Evolutionary conservation across 2,113 vertebrate species (phyloP), one percentile per base, ranked within the genome.

Genomic region (Eudyptes chrysolophus): DNA sequence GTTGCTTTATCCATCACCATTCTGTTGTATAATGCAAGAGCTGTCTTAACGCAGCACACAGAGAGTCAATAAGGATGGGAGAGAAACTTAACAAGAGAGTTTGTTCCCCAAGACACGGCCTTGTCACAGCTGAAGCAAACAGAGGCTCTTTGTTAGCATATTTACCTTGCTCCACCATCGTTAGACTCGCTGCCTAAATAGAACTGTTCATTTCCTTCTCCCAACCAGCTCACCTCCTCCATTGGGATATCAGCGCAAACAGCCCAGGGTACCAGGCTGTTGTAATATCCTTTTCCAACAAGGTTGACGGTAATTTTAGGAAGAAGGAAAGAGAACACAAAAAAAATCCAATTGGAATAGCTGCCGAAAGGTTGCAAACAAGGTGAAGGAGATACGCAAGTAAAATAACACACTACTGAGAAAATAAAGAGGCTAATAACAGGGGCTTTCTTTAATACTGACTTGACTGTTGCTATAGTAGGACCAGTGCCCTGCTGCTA

Each of bases 111-210:
- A 44, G 85, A 52, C 17, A 13, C 55, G 71, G 85, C 82, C 64
- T 69, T 26, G 80, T 36, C 64, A 29, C 52, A 26, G 82, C 78
- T 3, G 5, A 76, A 61, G 87, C 91, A 90, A 89, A 85, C 87
- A 80, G 57, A 72, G 48, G 32, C 71, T 84, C 84, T 90, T 48
- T 66, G 75, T 66, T 78, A 77, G 13, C 62, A 2, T 84, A 46
- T 94, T 96, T 95, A 81, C 94, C 58, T 90, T 90, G 58, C 36
- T 92, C 42, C 55, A 18, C 16, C 52, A 8, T 40, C 82, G 5
- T 83, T 42, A 77, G 49, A 66, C 69, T 7, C 5, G 21, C 72
- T 93, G 79, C 75, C 75, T 36, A 64, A 93, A 87, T 1, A 64
- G 71, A 27, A 75, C 5, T 44, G 79, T 16, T 94, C 76, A 11